Evolutionary conservation across 2,113 vertebrate species (phyloP).

Genomic region (Alaudala cheleensis): DNA sequence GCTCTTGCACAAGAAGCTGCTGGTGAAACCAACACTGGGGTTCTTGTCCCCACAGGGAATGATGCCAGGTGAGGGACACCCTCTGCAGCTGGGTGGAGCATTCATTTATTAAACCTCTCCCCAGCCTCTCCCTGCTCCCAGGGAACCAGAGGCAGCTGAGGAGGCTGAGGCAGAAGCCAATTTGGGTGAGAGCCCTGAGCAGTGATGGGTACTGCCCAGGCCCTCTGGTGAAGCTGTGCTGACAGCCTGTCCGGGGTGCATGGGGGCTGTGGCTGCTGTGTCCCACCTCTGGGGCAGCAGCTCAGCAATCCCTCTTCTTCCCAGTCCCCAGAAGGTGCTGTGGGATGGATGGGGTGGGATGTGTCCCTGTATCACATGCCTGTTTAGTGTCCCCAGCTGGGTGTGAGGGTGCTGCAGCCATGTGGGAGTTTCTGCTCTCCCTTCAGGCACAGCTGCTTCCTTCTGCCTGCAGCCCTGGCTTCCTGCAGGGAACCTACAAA

Average conservation of each 20-base stretch:
- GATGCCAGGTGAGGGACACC: not conserved
- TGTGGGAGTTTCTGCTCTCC: not conserved
- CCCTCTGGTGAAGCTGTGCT: not conserved
- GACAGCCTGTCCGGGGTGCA: fast-evolving
- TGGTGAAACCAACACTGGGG: not conserved
- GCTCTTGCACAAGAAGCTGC: not conserved
- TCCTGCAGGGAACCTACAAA: fast-evolving
- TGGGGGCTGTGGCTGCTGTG: not conserved
- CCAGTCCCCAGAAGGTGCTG: not conserved
- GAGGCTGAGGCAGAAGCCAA: too few relatives aligned
- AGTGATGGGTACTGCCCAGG: not conserved
- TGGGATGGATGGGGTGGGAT: not conserved
- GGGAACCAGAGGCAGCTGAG: not conserved
- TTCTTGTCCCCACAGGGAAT: not conserved
- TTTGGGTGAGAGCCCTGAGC: not conserved
- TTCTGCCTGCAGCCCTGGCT: not conserved
- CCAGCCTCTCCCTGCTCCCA: not conserved
- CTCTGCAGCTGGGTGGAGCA: not conserved
- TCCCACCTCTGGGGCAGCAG: fast-evolving
- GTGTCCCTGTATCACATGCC: fast-evolving
- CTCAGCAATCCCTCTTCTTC: not conserved
- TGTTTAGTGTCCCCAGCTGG: fast-evolving
- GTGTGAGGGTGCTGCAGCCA: fast-evolving
- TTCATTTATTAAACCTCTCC: not conserved
- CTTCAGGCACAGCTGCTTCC: not conserved